Conservation (phyloP, 2,113 vertebrate genomes). For the Dipodomys stephensi region DNA sequence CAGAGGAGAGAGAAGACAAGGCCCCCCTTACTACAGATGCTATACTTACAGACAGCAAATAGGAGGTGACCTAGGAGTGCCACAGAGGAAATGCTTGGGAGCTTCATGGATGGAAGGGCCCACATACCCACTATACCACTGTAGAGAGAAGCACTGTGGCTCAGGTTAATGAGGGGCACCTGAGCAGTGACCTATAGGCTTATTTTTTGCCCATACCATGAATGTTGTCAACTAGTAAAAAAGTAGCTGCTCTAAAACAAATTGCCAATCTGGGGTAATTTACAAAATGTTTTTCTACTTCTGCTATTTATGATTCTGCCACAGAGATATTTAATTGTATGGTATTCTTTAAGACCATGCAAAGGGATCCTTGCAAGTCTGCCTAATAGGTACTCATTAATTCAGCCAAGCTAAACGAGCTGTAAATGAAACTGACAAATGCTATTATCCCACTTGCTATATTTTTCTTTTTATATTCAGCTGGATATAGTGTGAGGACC, state of each 20-base stretch:
- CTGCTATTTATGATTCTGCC: conserved; percentile 74
- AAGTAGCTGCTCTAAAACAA: conserved; percentile 45
- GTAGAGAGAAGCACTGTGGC: background rate
- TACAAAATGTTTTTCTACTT: conserved; percentile 49
- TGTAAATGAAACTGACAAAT: conserved; percentile 81
- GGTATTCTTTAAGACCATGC: conserved; percentile 70
- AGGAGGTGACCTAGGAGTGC: background rate
- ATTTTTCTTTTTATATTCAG: conserved; percentile 80
- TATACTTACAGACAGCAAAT: background rate
- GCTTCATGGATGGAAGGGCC: background rate
- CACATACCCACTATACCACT: background rate
- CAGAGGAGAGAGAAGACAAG: background rate
- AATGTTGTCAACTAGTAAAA: conserved; percentile 29
- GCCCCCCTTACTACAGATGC: background rate
- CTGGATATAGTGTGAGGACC: conserved; percentile 76
- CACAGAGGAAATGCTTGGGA: background rate
- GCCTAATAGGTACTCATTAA: conserved; percentile 81
- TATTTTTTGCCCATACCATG: background rate
- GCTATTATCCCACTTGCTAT: conserved; percentile 72
- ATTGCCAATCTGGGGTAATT: background rate
- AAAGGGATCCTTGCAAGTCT: conserved; percentile 74
- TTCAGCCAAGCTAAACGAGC: conserved; percentile 83
- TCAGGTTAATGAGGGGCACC: background rate
- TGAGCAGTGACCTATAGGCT: background rate
- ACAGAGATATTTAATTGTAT: conserved; percentile 70